These are phyloP conservation scores for Micromys minutus DNA, from an alignment of 2,113 vertebrate species.

Conservation along the genomic window DNA sequence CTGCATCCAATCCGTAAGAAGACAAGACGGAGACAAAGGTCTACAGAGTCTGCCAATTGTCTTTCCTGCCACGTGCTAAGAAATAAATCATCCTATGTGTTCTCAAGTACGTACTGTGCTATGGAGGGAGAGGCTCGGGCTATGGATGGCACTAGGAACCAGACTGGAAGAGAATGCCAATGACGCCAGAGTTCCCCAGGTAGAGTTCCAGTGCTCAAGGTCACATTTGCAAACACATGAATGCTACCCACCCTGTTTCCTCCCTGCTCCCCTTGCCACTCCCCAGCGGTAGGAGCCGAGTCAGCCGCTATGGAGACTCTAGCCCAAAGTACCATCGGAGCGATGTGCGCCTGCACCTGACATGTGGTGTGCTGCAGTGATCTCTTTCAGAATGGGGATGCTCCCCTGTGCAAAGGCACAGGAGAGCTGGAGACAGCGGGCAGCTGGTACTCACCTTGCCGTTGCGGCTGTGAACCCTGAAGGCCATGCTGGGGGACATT, in stretches of 20 bases:
- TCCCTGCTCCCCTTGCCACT: neutral
- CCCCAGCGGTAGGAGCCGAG: neutral
- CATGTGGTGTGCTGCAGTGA: accelerated
- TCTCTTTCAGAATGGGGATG: neutral
- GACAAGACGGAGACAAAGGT: neutral
- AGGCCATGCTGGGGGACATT: constrained; percentile 96
- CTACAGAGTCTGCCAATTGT: neutral
- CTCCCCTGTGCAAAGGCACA: neutral
- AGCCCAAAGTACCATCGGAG: neutral
- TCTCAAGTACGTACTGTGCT: neutral
- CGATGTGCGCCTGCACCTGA: neutral
- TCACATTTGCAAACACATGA: neutral
- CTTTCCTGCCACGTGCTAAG: neutral
- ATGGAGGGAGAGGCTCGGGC: neutral
- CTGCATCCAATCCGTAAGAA: neutral
- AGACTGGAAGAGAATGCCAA: neutral
- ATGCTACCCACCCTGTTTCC: neutral
- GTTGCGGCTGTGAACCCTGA: constrained; percentile 93
- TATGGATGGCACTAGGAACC: neutral
- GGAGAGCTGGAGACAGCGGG: neutral
- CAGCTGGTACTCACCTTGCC: constrained; percentile 90
- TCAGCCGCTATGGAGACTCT: neutral
- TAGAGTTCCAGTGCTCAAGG: too few species aligned
- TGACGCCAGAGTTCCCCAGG: neutral
- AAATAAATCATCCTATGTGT: neutral